These are phyloP conservation scores for Platichthys stellatus DNA, from an alignment of 2,113 vertebrate species.

Conservation along the genomic window DNA sequence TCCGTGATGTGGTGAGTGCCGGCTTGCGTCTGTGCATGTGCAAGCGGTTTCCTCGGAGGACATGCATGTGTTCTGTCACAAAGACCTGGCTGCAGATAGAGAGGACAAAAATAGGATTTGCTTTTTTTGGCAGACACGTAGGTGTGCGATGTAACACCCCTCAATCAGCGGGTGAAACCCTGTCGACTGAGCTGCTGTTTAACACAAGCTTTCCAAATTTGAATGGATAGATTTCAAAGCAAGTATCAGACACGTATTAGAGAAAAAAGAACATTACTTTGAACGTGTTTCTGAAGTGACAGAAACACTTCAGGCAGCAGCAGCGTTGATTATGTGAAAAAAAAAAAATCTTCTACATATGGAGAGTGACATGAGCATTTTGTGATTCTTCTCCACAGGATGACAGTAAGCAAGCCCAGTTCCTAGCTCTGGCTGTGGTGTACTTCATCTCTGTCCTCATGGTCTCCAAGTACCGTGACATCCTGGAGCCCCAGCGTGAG, in stretches of 20 bases:
- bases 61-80: constrained; percentile 20
- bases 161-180: constrained; percentile 10
- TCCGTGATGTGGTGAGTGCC: constrained; percentile 93
- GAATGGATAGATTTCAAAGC: background rate
- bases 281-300: constrained; percentile 8
- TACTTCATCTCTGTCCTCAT: constrained; percentile 99
- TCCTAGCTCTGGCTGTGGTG: constrained; percentile 96
- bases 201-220: background rate
- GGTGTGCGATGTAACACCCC: constrained; percentile 2
- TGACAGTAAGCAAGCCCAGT: constrained; percentile 97
- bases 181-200: background rate
- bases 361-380: constrained; percentile 8
- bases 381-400: constrained; percentile 81
- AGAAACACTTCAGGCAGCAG: constrained; percentile 1
- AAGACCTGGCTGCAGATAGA: constrained; percentile 12
- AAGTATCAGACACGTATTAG: background rate
- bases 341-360: background rate
- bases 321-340: constrained; percentile 9
- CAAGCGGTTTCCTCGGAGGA: background rate
- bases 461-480: constrained; percentile 99
- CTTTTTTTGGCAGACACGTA: background rate
- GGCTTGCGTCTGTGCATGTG: background rate
- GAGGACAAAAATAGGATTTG: constrained; percentile 1
- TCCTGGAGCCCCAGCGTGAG: constrained; percentile 95
- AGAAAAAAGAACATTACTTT: background rate